These are phyloP conservation scores for Myotis findleyi DNA, from an alignment of 2,797 vertebrate genomes.

Conservation along the genomic window DNA sequence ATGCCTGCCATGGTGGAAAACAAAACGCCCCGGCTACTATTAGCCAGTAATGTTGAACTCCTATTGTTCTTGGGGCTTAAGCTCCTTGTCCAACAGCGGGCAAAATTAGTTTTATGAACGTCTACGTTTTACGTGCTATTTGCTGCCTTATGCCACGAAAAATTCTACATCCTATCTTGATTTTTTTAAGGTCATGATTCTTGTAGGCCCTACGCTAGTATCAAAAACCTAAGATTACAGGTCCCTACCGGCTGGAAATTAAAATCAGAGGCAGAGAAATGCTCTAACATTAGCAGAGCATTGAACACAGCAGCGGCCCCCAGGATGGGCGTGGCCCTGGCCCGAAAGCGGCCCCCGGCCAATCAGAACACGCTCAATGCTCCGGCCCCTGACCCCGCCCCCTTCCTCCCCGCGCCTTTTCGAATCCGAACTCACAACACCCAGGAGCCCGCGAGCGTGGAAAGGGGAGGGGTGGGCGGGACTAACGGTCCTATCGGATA, in stretches of 20 bases:
- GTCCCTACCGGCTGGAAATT: background rate
- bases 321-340: conserved; percentile 69
- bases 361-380: conserved; percentile 65
- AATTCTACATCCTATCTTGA: background rate
- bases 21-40: conserved; percentile 59
- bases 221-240: background rate
- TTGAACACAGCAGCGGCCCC: background rate
- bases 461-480: conserved; percentile 76
- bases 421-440: conserved; percentile 83
- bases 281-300: background rate
- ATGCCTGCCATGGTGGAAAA: conserved; percentile 61
- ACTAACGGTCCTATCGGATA: conserved; percentile 85
- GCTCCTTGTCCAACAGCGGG: background rate
- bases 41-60: conserved; percentile 42
- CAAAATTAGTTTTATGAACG: conserved; percentile 42
- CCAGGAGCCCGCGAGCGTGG: conserved; percentile 77
- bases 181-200: conserved; percentile 11
- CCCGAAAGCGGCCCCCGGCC: conserved; percentile 48
- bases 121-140: background rate
- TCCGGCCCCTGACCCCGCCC: conserved; percentile 69
- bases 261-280: background rate
- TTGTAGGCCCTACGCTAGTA: background rate
- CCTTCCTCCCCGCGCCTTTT: conserved; percentile 80
- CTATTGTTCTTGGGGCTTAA: conserved; percentile 65
- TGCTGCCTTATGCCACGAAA: background rate